A percentile compares a stretch with the other conserved stretches of the same genome.
Conservation (phyloP, 2,113 vertebrate genomes). For the Emydocephalus ijimae region DNA sequence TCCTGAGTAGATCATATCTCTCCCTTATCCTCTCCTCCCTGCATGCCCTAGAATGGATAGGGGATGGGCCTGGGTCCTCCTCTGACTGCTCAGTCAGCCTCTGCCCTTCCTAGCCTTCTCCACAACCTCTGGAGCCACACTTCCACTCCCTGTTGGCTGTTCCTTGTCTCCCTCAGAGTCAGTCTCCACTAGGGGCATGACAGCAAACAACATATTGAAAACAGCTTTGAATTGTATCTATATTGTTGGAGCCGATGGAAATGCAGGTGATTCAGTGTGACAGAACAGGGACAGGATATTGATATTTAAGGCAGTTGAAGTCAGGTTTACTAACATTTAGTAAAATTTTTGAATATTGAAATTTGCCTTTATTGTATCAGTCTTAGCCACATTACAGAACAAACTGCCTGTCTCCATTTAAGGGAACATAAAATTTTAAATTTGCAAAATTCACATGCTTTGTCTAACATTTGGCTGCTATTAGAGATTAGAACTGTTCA, state of each 20-base stretch:
- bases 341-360: not conserved
- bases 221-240: not conserved
- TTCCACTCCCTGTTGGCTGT: too few relatives aligned
- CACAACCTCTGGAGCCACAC: too few relatives aligned
- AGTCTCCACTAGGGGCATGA: too few relatives aligned
- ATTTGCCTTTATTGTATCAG: not conserved
- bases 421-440: not conserved
- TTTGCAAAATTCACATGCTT: not conserved
- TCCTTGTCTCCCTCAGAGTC: too few relatives aligned
- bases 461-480: not conserved
- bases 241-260: not conserved
- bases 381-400: not conserved
- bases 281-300: not conserved
- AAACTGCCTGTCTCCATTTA: not conserved
- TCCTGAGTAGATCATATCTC: too few relatives aligned
- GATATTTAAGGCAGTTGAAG: not conserved
- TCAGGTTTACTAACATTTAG: not conserved
- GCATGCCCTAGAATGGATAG: too few relatives aligned
- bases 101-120: too few relatives aligned
- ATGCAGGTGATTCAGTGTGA: not conserved
- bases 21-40: too few relatives aligned
- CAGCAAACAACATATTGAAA: not conserved
- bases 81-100: too few relatives aligned
- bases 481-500: not conserved
- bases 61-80: too few relatives aligned